These are phyloP conservation scores for Pocillopora meandrina DNA, from an alignment of 92 coral and sea anemone species.

Conservation along the genomic window DNA sequence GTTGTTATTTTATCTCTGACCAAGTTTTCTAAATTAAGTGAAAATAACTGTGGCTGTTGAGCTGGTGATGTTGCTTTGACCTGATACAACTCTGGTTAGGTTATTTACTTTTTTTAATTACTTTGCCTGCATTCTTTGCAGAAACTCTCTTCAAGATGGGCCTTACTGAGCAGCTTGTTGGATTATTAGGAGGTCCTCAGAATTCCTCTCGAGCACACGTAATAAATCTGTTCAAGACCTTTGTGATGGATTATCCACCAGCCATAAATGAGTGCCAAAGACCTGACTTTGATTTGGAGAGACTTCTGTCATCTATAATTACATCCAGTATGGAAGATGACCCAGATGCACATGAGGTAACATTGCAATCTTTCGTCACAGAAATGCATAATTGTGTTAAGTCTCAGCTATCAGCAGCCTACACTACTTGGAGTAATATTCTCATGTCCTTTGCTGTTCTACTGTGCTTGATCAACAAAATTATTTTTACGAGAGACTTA, in stretches of 20 bases:
- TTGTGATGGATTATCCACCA: constrained; percentile 55
- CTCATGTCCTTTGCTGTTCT: too few species aligned
- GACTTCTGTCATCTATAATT: constrained; percentile 50
- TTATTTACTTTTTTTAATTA: background rate
- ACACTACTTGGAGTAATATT: too few species aligned
- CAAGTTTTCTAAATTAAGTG: too few species aligned
- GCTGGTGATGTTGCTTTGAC: too few species aligned
- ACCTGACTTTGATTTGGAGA: constrained; percentile 65
- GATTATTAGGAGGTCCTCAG: constrained; percentile 65
- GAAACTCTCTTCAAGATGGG: constrained; percentile 88
- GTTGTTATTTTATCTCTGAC: too few species aligned
- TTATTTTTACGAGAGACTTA: too few species aligned
- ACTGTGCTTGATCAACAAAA: too few species aligned
- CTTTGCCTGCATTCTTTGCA: constrained; percentile 4
- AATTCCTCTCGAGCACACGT: constrained; percentile 73
- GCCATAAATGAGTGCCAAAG: constrained; percentile 73
- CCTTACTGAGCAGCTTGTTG: constrained; percentile 75
- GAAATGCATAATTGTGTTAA: too few species aligned
- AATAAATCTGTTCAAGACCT: constrained; percentile 52
- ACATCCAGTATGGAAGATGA: constrained; percentile 57
- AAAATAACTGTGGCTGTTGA: too few species aligned
- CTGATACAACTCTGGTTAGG: background rate
- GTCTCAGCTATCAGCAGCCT: too few species aligned
- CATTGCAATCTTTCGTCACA: background rate
- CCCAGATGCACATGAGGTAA: constrained; percentile 73